Base-by-base conservation (phyloP, 2,888 invertebrate genomes). In the Diaperis boleti region DNA sequence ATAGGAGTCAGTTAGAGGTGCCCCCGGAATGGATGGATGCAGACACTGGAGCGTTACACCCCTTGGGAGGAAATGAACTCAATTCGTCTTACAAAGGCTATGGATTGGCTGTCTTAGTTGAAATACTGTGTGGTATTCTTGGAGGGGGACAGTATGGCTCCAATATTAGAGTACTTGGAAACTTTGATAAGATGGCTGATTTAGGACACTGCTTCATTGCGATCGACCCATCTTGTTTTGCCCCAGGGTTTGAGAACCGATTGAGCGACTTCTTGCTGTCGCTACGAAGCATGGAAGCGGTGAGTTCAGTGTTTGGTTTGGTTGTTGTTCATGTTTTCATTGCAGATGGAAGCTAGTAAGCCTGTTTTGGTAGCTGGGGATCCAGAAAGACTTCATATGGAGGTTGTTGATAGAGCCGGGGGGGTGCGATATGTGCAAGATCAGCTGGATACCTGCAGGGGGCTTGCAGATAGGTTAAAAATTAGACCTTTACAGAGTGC, bases 141-240 rank as follows among this genome's bases (percentile, higher is more conserved):
- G 96, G 1, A 52, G 47, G 54, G 13, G 31, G 75, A 3, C 39
- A 49, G 7, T 94, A 88, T 75, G 94, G 94, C 0, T 90, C 90
- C 15, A 87, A 92, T 72, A 84, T 97, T 5, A 85, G 96, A 1
- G 85, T 87, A 50, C 96, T 96, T 96, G 76, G 75, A 1, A 83
- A 85, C 0, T 83, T 84, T 50, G 87, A 86, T 0, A 83, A 82
- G 0, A 83, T 86, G 0, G 95, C 96, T 0, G 86, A 96, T 80
- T 80, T 96, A 67, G 95, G 95, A 0, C 96, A 96, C 69, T 93
- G 94, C 72, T 96, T 96, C 77, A 86, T 96, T 50, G 96, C 94
- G 0, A 85, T 96, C 3, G 86, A 96, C 83, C 95, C 95, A 0
- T 85, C 86, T 8, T 88, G 86, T 71, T 96, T 96, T 82, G 92